Evolutionary conservation across 2,113 vertebrate genomes (phyloP).

Genomic region (Otocyon megalotis): DNA sequence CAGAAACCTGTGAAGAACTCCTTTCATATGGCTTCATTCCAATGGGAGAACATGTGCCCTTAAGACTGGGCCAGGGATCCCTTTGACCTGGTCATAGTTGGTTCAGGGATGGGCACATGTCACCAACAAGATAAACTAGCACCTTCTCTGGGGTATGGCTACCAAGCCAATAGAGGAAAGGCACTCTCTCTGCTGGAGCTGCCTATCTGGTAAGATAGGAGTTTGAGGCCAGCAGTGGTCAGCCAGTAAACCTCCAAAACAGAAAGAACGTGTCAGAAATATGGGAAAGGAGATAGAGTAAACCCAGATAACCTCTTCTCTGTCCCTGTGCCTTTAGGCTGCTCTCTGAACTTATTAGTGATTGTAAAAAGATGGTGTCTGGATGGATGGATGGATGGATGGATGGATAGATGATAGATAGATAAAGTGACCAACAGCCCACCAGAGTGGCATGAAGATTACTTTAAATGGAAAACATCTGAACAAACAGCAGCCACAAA

Average conservation of each 20-base stretch:
- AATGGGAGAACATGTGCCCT: neutral
- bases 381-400: neutral
- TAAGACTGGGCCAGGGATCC: neutral
- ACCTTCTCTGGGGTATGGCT: neutral
- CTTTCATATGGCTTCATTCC: neutral
- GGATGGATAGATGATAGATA: neutral
- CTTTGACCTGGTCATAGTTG: neutral
- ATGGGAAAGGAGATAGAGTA: neutral
- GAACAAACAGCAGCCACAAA: constrained; percentile 68
- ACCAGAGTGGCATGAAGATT: constrained; percentile 36
- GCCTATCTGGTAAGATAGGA: neutral
- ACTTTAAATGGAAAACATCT: constrained; percentile 67
- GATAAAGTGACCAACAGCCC: neutral
- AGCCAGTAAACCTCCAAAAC: neutral
- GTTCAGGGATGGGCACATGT: neutral
- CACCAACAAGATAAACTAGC: neutral
- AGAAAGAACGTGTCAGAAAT: neutral
- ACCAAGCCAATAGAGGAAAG: neutral
- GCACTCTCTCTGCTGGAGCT: constrained; percentile 25
- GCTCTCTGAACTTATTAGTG: constrained; percentile 12
- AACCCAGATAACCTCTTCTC: neutral
- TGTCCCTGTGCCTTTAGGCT: neutral
- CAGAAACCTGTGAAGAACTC: neutral
- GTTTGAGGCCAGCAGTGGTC: neutral
- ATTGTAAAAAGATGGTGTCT: constrained; percentile 13